A percentile compares a stretch with the other conserved stretches of the same genome.
Conservation (phyloP, 2,797 vertebrate species). For the Hippocampus kuda region DNA sequence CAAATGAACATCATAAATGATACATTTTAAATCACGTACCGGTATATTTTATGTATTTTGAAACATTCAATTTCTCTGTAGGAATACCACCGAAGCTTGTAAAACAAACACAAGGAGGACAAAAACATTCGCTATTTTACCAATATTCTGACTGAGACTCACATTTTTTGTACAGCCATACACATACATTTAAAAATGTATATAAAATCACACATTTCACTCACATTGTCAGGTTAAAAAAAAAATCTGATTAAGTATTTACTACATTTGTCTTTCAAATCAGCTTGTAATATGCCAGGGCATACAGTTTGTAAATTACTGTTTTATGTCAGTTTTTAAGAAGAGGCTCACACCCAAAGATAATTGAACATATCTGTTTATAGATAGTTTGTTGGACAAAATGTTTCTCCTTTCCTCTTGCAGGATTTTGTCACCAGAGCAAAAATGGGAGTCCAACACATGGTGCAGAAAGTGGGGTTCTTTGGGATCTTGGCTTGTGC, state of each 20-base stretch:
- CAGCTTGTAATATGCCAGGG: too few species aligned
- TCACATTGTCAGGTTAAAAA: background rate
- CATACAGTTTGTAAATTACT: background rate
- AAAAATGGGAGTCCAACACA: slow-evolving; percentile 87
- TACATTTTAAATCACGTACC: too few species aligned
- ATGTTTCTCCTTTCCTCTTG: slow-evolving; percentile 11
- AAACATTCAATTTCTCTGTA: too few species aligned
- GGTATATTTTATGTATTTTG: too few species aligned
- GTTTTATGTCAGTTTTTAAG: background rate
- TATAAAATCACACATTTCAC: background rate
- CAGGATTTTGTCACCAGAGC: slow-evolving; percentile 91
- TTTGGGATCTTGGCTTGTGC: slow-evolving; percentile 97
- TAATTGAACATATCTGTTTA: background rate
- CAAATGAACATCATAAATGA: background rate
- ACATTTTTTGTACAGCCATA: too few species aligned
- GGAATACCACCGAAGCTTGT: too few species aligned
- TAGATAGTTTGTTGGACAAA: background rate
- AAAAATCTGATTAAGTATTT: background rate
- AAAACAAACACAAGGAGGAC: too few species aligned
- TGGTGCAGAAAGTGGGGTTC: slow-evolving; percentile 96
- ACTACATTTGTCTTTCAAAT: background rate
- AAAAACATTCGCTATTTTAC: too few species aligned
- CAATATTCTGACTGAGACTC: too few species aligned
- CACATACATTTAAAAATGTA: too few species aligned
- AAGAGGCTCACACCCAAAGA: background rate